Evolutionary conservation across 2,113 vertebrate genomes (phyloP), one percentile per base, ranked within the genome.

Genomic region (Pteruthius melanotis): DNA sequence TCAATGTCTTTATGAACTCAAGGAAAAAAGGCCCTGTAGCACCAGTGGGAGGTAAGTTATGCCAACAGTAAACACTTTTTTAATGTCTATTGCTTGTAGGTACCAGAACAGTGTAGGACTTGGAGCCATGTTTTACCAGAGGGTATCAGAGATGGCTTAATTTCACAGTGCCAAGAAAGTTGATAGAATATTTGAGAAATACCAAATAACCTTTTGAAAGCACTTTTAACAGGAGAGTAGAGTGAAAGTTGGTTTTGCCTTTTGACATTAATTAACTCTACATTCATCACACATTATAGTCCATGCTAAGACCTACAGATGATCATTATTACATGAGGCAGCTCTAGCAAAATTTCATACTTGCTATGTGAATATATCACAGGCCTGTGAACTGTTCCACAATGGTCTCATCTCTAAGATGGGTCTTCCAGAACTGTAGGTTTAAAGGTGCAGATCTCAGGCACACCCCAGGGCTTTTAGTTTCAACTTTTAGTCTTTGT

Each of bases 331-430:
- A 27, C 10, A 13, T 40, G 28, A 33, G 4, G 5, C 8, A 31
- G 11, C 20, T 53, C 10, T n/a, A 61, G 26, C 13, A 47, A 79
- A 50, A 5, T 78, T 91, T 77, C 31, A 15, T n/a, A 30, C 6
- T 37, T 89, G 26, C 7, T 3, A 15, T 5, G 3, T 1, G 4
- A 54, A 30, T 5, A 2, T 42, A 44, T n/a, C 7, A 21, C 1
- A 3, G 40, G 16, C 19, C 13, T 53, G 21, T 59, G 30, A 14
- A 40, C 1, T 4, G 39, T 61, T 33, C n/a, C 28, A 21, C 3
- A 5, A 7, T 3, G 19, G 28, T 45, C 7, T 69, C 15, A 20
- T 44, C 28, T 45, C 50, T 45, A 45, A 90, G 9, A 65, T 15
- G 8, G 3, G 10, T 53, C 60, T 83, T 85, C 24, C 49, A 76